Base-by-base conservation (phyloP, 92 coral and sea anemone species). In the Phenganax stokvisi region DNA sequence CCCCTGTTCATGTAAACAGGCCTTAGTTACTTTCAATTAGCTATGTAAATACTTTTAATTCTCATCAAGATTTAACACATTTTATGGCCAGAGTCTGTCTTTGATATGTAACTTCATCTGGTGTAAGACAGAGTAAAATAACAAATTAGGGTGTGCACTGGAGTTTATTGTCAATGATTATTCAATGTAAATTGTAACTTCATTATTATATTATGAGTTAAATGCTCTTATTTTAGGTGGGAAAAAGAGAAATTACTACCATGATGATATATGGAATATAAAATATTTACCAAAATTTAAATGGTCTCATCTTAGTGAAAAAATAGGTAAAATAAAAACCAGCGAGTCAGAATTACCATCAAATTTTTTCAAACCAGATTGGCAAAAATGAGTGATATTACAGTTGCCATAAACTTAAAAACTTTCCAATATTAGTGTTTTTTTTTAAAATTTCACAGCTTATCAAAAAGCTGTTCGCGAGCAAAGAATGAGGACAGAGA, bases 211-310 rank as follows among this genome's bases (percentile, higher is more conserved):
- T 4, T 79, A 44, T 25, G 0, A 66, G 30, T 54, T 56, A 31
- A 16, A 57, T n/a, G 52, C 9, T 69, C 25, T 27, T 37, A 37
- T 10, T 64, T 16, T 52, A 94, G 98, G 97, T 72, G 98, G 98
- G 16, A 94, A 94, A 83, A 94, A 92, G 83, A 86, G 89, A 67
- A 93, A 90, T 57, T 94, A 88, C 57, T 91, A 94, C 76, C 96
- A 91, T 77, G 98, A 94, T 87, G 98, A 94, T 55, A 94, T 94
- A 27, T 94, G 98, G 98, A 94, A 94, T 81, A 91, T 91, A 79
- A 94, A 94, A 56, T 94, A 94, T 72, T 90, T 94, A 20, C 89
- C 96, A 57, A 94, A 84, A 52, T 94, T 94, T 77, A 85, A 85
- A 57, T 94, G 98, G 98, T 85, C 89, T 28, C 98, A 94, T 51